Conservation (phyloP, 2,888 invertebrate genomes). For the Priocnemis perturbator region DNA sequence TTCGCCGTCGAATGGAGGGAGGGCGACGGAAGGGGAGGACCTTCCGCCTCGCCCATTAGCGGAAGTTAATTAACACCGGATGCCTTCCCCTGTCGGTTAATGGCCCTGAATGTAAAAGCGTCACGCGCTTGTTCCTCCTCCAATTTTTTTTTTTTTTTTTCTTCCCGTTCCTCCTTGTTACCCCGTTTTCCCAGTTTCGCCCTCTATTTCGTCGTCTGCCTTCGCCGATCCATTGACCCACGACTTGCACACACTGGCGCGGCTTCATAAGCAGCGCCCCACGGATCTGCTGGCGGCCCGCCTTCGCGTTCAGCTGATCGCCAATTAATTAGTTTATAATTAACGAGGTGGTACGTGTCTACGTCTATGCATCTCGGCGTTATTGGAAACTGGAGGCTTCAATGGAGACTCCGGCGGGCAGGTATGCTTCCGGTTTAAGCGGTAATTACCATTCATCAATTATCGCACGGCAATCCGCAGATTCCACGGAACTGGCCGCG, state of each 20-base stretch:
- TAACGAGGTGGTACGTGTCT: conserved; percentile 40
- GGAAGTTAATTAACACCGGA: conserved; percentile 47
- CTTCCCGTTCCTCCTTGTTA: too few relatives aligned
- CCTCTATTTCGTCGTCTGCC: too few relatives aligned
- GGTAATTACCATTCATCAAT: conserved; percentile 55
- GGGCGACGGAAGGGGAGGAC: conserved; percentile 1
- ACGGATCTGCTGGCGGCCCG: not conserved
- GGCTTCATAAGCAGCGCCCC: not conserved
- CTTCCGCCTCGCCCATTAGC: conserved; percentile 39
- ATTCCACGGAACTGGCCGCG: conserved; percentile 25
- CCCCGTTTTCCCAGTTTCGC: not conserved
- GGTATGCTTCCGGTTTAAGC: conserved; percentile 44
- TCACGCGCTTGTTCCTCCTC: conserved; percentile 2
- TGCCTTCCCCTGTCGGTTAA: conserved; percentile 20
- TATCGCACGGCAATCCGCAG: conserved; percentile 37
- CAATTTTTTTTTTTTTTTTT: not conserved
- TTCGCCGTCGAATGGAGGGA: conserved; percentile 14
- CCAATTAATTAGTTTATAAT: conserved; percentile 52
- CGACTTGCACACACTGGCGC: not conserved
- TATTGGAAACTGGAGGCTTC: conserved; percentile 28
- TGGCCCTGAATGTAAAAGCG: conserved; percentile 9
- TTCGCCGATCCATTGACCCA: not conserved
- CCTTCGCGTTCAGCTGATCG: not conserved
- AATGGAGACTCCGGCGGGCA: conserved; percentile 26
- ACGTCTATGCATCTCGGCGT: conserved; percentile 23